Base-by-base conservation (phyloP, 92 coral and sea anemone genomes). In the Porites evermanni region DNA sequence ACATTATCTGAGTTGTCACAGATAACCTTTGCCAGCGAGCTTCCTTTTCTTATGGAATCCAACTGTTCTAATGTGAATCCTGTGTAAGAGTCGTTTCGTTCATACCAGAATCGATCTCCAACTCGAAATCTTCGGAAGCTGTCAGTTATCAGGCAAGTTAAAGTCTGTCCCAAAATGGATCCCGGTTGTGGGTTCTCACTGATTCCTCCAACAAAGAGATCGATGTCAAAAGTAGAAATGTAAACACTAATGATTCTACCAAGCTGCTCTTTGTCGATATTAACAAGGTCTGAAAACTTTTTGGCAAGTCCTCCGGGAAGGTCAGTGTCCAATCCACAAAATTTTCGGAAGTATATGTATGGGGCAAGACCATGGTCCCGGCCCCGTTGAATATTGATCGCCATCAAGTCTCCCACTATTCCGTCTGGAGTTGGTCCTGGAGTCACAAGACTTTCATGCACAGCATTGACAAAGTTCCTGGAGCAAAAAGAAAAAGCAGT, bases 341-440 rank as follows among this genome's bases (percentile, higher is more conserved):
- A 23, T 14, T 16, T n/a, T 3, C 88, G 88, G 52, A 85, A 77
- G 51, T 44, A 10, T 54, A 75, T 70, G 76, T 86, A 90, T 2
- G 90, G 82, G 7, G 90, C 75, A 23, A 90, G 70, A 13, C 93
- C 93, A 47, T 90, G 93, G 38, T 90, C 93, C 6, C 93, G 84
- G 14, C 90, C 93, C 12, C 93, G 86, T 51, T 81, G 88, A 53
- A 90, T 86, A 84, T 90, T 90, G 53, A 90, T 85, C 20, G 93
- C 64, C 61, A 84, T 75, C 12, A 90, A 73, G 75, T 90, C 86
- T 58, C 58, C 82, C 0, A 29, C 87, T 13, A 20, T 74, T 4
- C 82, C 82, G 47, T 78, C 58, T 2, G 60, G 78, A 23, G 53
- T 70, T 59, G 93, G 90, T 61, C 79, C 75, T 67, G 73, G 53